Evolutionary conservation across 2,113 vertebrate genomes (phyloP), one percentile per base, ranked within the genome.

Genomic region (Toxotes jaculatrix): DNA sequence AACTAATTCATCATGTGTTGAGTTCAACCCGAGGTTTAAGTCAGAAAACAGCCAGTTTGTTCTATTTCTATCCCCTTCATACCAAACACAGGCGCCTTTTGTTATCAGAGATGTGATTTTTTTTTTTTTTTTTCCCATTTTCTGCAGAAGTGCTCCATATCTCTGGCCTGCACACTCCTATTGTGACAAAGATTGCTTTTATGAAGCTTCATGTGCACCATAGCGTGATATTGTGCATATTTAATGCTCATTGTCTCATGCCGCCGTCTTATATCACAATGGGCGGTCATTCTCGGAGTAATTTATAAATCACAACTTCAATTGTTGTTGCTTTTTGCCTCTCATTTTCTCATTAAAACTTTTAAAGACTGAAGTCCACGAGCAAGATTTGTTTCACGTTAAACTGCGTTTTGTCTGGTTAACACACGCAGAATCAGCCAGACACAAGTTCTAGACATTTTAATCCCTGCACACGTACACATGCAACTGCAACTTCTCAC

Each of bases 161-260:
- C 83, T 87, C 47, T 32, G 38, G 77, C 34, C 74, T 27, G 56
- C 60, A 61, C 14, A 13, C 72, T 85, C n/a, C 66, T 27, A 47
- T 67, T 80, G 79, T 87, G 74, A 85, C 74, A 83, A 84, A 80
- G 53, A 67, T 67, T 62, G 61, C 64, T 82, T 89, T 91, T 43
- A 83, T 83, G 75, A 73, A 74, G 74, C 77, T 69, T 74, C 74
- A 70, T 78, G 65, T 76, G 57, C 4, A 5, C 40, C 17, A 1
- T 21, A 3, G 27, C 16, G 4, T 42, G 31, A 70, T 61, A 63
- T 70, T n/a, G 11, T 86, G 64, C 63, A 62, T 80, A 42, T 88
- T 86, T 82, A 73, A 66, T 72, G 7, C 69, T 57, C 55, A 63
- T 83, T 76, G 71, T 81, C 65, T 82, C 16, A 31, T 11, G 32